phyloP scores from a whole-genome alignment of 2,888 invertebrate genomes.

The Lycaena phlaeas region DNA sequence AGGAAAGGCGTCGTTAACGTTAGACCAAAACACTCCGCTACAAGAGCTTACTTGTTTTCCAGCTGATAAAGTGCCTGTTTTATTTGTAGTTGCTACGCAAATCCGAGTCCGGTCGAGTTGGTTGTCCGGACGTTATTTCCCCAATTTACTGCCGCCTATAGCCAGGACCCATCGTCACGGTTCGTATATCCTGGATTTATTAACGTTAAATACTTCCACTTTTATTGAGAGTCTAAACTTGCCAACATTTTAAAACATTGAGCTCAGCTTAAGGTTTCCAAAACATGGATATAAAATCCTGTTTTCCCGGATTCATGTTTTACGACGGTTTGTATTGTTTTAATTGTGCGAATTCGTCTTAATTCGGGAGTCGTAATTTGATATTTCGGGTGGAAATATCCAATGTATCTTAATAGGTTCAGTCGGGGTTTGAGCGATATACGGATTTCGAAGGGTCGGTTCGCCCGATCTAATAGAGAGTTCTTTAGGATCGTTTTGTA shows the following conservation, averaged over 20 bases:
- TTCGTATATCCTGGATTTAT: conserved; percentile 57
- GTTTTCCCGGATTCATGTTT: no score
- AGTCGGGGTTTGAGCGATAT: conserved; percentile 54
- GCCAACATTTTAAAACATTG: conserved; percentile 9
- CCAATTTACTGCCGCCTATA: conserved; percentile 52
- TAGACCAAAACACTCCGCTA: conserved; percentile 3
- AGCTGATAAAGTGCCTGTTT: conserved; percentile 52
- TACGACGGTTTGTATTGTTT: conserved; percentile 15
- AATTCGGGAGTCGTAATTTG: conserved; percentile 3
- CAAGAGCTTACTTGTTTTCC: conserved; percentile 28
- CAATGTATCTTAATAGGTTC: conserved; percentile 44
- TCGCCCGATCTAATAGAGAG: conserved; percentile 28
- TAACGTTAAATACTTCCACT: conserved; percentile 24
- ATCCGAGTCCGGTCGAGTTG: conserved; percentile 44
- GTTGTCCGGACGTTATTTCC: conserved; percentile 49
- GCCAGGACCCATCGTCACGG: conserved; percentile 55
- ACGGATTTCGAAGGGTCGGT: conserved; percentile 47
- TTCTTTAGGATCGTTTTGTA: conserved; percentile 26
- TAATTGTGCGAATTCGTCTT: conserved; percentile 11
- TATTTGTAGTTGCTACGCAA: conserved; percentile 64
- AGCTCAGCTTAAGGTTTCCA: not conserved
- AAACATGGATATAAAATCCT: not conserved
- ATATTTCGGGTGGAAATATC: conserved; percentile 25
- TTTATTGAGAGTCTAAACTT: conserved; percentile 11
- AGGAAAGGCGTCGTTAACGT: not conserved